Conservation (phyloP, 2,113 vertebrate species). For the Platichthys flesus region DNA sequence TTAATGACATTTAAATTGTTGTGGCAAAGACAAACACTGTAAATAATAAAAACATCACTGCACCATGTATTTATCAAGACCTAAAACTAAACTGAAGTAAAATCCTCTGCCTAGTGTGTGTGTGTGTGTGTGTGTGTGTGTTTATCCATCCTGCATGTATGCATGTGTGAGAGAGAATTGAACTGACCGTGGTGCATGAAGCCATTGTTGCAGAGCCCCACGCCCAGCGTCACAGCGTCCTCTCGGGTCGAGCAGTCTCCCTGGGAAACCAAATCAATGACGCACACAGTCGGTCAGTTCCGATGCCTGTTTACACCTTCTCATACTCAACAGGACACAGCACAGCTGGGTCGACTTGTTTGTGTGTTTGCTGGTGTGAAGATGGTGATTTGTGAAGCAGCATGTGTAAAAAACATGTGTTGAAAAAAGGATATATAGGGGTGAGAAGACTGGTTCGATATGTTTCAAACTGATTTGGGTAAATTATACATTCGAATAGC, state of each 20-base stretch:
- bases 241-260: slow-evolving; percentile 95
- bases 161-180: neutral
- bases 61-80: neutral
- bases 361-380: neutral
- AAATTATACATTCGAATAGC: neutral
- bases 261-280: slow-evolving; percentile 81
- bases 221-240: slow-evolving; percentile 94
- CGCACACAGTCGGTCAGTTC: slow-evolving; percentile 62
- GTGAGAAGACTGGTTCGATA: neutral
- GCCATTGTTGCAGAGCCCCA: slow-evolving; percentile 97
- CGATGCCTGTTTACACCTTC: slow-evolving; percentile 54
- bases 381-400: slow-evolving; percentile 1
- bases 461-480: neutral
- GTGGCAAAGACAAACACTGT: neutral
- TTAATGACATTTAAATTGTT: neutral
- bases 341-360: slow-evolving; percentile 1
- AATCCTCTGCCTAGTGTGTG: no score
- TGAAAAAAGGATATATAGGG: slow-evolving; percentile 4
- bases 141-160: no score
- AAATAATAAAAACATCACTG: neutral
- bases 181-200: slow-evolving; percentile 98
- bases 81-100: no score
- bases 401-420: slow-evolving; percentile 19
- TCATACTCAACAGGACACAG: slow-evolving; percentile 29
- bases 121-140: no score